Evolutionary conservation across 1,140 invertebrate species (phyloP), one percentile per base, ranked within the genome.

Genomic region (Augochlora pura): DNA sequence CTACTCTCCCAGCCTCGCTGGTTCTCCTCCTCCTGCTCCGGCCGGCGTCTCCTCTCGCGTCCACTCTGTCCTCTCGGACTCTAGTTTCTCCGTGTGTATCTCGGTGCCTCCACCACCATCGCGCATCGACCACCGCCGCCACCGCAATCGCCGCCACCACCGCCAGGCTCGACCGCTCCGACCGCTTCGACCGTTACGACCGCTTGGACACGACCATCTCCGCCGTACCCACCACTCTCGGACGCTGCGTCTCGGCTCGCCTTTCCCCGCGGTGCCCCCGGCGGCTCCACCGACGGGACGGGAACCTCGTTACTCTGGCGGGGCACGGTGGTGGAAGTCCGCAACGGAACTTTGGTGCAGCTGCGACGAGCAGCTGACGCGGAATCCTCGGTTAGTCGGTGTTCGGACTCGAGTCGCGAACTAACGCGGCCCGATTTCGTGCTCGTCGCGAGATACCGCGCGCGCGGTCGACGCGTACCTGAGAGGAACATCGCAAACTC

Each of bases 351-450:
- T 86, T 84, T 72, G 87, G 86, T 88, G 86, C 86, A 85, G 84
- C 84, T 84, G 84, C 82, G 80, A 66, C 86, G 80, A 86, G 88
- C 87, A 89, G 88, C 88, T 89, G 88, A 89, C 87, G 87, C 85
- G 87, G 86, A 84, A 81, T 88, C 77, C 74, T 82, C 70, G 21
- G n/a, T 10, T 72, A 69, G n/a, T 77, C 10, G n/a, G 70, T 66
- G 70, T 59, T 59, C 46, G 57, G 32, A 59, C 32, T 84, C 79
- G 52, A 14, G 70, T 42, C 65, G 83, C 69, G 71, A 67, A 84
- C 54, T 2, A 49, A 66, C 39, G 46, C 25, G 8, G 42, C 49
- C 65, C n/a, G 46, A 42, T 57, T 59, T 68, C 32, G 38, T 39
- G 65, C 52, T 18, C n/a, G 38, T 68, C 52, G 42, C n/a, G 62